Percentiles rank a stretch among this genome's conserved stretches.
Conservation (phyloP, 2,113 vertebrate genomes). For the Bolborhynchus lineola region DNA sequence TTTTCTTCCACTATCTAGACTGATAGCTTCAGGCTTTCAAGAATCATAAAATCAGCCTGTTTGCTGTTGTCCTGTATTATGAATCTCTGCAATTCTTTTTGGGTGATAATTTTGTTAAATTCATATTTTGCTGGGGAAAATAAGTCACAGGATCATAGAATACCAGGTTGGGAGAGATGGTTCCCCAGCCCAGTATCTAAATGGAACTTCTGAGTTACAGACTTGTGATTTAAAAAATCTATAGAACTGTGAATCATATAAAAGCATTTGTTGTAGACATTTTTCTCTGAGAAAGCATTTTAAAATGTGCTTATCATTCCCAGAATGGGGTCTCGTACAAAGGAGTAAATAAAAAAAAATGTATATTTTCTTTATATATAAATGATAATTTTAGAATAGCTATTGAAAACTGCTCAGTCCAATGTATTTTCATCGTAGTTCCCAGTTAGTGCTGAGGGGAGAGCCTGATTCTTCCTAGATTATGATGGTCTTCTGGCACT, state of each 20-base stretch:
- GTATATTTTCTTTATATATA: not conserved
- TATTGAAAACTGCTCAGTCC: accelerated
- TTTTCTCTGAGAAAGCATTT: not conserved
- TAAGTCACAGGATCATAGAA: not conserved
- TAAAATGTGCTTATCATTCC: not conserved
- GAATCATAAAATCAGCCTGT: not conserved
- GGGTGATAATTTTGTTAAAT: not conserved
- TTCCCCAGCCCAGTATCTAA: not conserved
- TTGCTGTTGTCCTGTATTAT: not conserved
- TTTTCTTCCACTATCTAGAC: not conserved
- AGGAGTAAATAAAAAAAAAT: not conserved
- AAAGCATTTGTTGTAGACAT: not conserved
- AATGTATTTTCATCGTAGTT: not conserved
- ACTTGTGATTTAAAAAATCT: not conserved
- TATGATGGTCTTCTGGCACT: not conserved
- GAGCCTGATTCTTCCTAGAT: not conserved
- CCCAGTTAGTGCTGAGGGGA: not conserved
- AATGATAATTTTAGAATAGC: not conserved
- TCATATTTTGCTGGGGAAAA: not conserved
- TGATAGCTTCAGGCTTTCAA: not conserved
- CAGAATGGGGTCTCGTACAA: not conserved
- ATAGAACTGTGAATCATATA: not conserved
- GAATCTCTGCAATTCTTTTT: not conserved
- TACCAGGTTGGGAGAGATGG: not conserved
- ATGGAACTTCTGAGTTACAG: not conserved